These are phyloP conservation scores for Boulengeromyrus knoepffleri DNA, from an alignment of 2,113 vertebrate species.

Conservation along the genomic window DNA sequence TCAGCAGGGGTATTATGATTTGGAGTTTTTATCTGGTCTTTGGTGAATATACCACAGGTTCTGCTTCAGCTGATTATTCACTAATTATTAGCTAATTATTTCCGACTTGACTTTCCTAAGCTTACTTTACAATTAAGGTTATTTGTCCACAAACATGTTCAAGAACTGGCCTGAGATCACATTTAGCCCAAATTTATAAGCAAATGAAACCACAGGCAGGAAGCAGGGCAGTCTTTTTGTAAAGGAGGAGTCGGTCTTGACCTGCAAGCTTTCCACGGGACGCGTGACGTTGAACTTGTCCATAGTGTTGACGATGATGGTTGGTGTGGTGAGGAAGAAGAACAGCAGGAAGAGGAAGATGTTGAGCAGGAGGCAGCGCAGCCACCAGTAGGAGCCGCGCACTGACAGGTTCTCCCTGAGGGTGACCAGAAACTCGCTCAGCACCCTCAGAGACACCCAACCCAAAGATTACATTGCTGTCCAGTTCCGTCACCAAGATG, in stretches of 20 bases:
- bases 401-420: slow-evolving; percentile 89
- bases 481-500: background rate
- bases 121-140: background rate
- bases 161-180: background rate
- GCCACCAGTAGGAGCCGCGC: slow-evolving; percentile 82
- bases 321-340: slow-evolving; percentile 95
- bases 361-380: slow-evolving; percentile 82
- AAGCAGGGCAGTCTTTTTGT: background rate
- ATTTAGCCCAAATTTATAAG: background rate
- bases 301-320: slow-evolving; percentile 95
- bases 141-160: background rate
- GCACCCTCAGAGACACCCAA: background rate
- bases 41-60: background rate
- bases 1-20: background rate
- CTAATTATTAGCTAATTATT: background rate
- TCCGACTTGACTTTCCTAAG: background rate
- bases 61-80: background rate
- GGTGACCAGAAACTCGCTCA: slow-evolving; percentile 16
- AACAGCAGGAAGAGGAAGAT: slow-evolving; percentile 86
- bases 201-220: background rate
- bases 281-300: slow-evolving; percentile 94
- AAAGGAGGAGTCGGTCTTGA: slow-evolving; percentile 38
- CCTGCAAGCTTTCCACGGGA: slow-evolving; percentile 85
- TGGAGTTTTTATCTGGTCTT: background rate
- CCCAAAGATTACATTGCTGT: background rate